These are phyloP conservation scores for Prosopocoilus inquinatus DNA, from an alignment of 2,888 invertebrate species.

Conservation along the genomic window DNA sequence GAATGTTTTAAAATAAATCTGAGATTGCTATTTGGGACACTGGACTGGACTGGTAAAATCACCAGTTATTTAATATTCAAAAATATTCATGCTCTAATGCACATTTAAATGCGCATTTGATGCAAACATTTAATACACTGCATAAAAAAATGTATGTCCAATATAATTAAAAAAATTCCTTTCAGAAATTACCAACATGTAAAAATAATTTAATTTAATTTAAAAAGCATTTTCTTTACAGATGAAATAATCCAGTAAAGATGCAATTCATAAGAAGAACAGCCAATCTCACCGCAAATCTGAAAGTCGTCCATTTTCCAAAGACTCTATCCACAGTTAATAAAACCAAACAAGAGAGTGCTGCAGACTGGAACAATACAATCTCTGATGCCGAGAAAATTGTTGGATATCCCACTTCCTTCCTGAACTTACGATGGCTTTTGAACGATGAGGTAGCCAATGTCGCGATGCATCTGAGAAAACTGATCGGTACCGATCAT, in stretches of 20 bases:
- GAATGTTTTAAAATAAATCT: too few relatives aligned
- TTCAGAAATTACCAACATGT: too few relatives aligned
- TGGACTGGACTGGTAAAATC: too few relatives aligned
- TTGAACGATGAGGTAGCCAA: constrained; percentile 94
- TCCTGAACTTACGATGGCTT: constrained; percentile 88
- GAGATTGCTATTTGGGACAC: too few relatives aligned
- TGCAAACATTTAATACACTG: too few relatives aligned
- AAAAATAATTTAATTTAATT: too few relatives aligned
- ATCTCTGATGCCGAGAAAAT: constrained; percentile 94
- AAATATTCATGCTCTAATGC: too few relatives aligned
- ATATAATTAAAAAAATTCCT: too few relatives aligned
- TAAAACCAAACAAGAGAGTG: constrained; percentile 7
- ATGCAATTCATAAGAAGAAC: constrained; percentile 4
- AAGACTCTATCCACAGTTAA: neutral
- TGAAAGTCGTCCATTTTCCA: neutral
- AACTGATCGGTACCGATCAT: constrained; percentile 90
- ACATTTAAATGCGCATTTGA: too few relatives aligned
- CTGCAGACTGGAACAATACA: constrained; percentile 73
- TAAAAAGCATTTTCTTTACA: too few relatives aligned
- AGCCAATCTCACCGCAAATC: neutral
- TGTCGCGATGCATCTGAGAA: constrained; percentile 85
- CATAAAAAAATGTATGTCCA: too few relatives aligned
- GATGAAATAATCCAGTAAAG: neutral
- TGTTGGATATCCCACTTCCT: constrained; percentile 94
- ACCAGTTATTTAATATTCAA: too few relatives aligned